These are phyloP conservation scores for Hippolais icterina DNA, from an alignment of 2,113 vertebrate species.

Conservation along the genomic window DNA sequence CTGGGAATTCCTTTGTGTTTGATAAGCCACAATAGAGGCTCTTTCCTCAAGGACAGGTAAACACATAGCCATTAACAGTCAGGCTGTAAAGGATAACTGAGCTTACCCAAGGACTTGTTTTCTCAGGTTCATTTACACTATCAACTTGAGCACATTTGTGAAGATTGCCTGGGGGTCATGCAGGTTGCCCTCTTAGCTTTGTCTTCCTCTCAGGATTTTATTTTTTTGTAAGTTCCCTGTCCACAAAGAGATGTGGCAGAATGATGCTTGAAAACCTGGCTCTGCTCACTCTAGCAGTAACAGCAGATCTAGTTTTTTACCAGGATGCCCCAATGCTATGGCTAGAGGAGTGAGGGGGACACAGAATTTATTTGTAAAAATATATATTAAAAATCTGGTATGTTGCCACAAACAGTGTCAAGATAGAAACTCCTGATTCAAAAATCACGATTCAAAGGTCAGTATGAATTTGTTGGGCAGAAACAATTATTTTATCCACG, in stretches of 20 bases:
- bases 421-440: neutral
- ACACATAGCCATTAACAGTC: neutral
- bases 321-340: neutral
- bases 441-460: neutral
- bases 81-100: neutral
- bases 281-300: neutral
- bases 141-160: neutral
- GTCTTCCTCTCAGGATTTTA: neutral
- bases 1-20: neutral
- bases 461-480: neutral
- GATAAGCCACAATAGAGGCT: neutral
- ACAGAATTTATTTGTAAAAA: neutral
- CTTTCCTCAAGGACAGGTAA: constrained; percentile 34
- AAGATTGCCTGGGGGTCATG: neutral
- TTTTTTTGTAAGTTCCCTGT: neutral
- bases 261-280: neutral
- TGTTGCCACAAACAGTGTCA: neutral
- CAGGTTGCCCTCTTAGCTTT: neutral
- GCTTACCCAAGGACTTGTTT: constrained; percentile 19
- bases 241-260: neutral
- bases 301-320: neutral
- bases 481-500: neutral
- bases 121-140: neutral
- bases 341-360: neutral
- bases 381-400: neutral